A percentile compares a stretch with the other conserved stretches of the same genome.
Conservation (phyloP, 1,140 invertebrate genomes). For the Drosophila virilis region DNA sequence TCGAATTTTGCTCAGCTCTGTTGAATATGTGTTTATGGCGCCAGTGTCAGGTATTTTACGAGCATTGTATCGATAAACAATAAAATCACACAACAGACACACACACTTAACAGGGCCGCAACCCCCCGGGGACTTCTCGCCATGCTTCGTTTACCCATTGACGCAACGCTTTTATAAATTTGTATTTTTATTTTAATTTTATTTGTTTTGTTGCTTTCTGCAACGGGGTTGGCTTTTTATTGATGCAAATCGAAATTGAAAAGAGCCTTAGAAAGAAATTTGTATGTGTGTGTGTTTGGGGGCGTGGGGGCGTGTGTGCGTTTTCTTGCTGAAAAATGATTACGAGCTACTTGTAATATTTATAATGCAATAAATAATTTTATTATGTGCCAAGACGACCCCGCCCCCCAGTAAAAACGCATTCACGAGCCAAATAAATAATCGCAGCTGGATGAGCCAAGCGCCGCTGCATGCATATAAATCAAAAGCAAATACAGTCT, state of each 20-base stretch:
- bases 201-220: slow-evolving; percentile 63
- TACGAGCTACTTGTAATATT: slow-evolving; percentile 63
- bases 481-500: slow-evolving; percentile 44
- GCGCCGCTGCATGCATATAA: slow-evolving; percentile 57
- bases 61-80: slow-evolving; percentile 80
- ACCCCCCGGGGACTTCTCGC: not conserved
- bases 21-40: slow-evolving; percentile 29
- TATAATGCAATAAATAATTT: slow-evolving; percentile 83
- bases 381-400: slow-evolving; percentile 69
- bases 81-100: slow-evolving; percentile 62
- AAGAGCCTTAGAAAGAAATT: slow-evolving; percentile 42
- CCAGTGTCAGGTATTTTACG: slow-evolving; percentile 73
- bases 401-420: slow-evolving; percentile 59
- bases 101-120: not conserved
- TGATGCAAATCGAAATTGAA: slow-evolving; percentile 80
- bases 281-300: not conserved
- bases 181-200: slow-evolving; percentile 82
- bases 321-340: slow-evolving; percentile 56
- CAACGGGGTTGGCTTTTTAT: slow-evolving; percentile 53
- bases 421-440: slow-evolving; percentile 68
- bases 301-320: not conserved
- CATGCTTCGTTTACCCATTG: not conserved
- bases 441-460: slow-evolving; percentile 40
- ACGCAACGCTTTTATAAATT: slow-evolving; percentile 63
- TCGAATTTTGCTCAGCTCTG: slow-evolving; percentile 25